Evolutionary conservation across 2,888 invertebrate species (phyloP), one percentile per base, ranked within the genome.

Genomic region (Neria commutata): DNA sequence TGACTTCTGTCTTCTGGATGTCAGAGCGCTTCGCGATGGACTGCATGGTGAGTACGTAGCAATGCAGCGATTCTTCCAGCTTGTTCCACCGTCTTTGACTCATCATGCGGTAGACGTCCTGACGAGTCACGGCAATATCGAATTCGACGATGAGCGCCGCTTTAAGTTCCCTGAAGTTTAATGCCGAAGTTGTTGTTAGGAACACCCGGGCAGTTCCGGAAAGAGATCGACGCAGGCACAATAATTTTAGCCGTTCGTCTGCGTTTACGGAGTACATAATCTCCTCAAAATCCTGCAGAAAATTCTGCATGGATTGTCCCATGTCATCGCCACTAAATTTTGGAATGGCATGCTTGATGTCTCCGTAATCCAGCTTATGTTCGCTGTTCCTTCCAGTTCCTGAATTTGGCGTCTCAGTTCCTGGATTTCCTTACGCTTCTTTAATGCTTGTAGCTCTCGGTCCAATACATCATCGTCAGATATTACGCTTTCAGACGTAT

Each of bases 121-220:
- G 59, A 10, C 61, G 45, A 6, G 47, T 34, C 0, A 58, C 29
- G 10, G 49, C 49, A 16, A 53, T 24, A 10, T 56, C 50, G 19
- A 61, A 63, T 54, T 62, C 60, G 11, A 21, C 37, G 34, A 58
- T 54, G 8, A 61, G 25, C 24, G 56, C 56, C 2, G 29, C 11
- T 21, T 54, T 58, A 2, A 60, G 17, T 0, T 53, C 40, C 6
- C 11, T 10, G 24, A 58, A 60, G 4, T 17, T 29, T 16, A 60
- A 4, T 14, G 4, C 10, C n/a, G 10, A n/a, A 14, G n/a, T 5
- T 29, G 29, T 29, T 8, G 29, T 8, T 11, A 29, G 11, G 11
- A 29, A 29, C n/a, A 5, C 10, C 4, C 37, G n/a, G n/a, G 37
- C 37, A 6, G 37, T 37, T 4, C 53, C 53, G 4, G 23, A 16